Base-by-base conservation (phyloP, 2,797 vertebrate genomes). In the Xerus rutilus region DNA sequence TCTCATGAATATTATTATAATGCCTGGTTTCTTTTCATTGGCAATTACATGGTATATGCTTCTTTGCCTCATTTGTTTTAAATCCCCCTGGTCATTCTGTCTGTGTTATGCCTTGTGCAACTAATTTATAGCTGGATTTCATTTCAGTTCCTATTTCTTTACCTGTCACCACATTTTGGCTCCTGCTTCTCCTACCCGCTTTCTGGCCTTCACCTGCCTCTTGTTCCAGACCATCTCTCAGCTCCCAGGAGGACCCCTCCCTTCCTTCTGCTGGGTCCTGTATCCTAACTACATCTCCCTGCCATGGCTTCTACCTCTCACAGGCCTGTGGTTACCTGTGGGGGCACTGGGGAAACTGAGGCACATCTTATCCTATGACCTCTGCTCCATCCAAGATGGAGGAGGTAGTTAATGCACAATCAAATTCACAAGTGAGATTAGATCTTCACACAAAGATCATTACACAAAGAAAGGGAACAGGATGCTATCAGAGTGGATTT, bases 151-250 rank as follows among this genome's bases (percentile, higher is more conserved):
- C 2, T 10, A 28, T 25, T 30, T 32, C 49, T 85, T 15, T 35
- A 0, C 30, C 30, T 0, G 2, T 43, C 17, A 2, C 39, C 25
- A 45, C 5, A 4, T 28, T 45, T 78, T 49, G 47, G 7, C 69
- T 11, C 20, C 7, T 0, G 21, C 5, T 20, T 3, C 45, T 47
- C 35, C 0, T 0, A 12, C 47, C 2, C n/a, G 1, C 21, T 9
- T 47, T 18, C 13, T 30, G 17, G 54, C 20, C 52, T 72, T 13
- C 7, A 3, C n/a, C 45, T 35, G n/a, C 47, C 23, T 73, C 23
- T 52, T 47, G 30, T 93, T 45, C 21, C 13, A 52, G 9, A 57
- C 21, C 17, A 69, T 23, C 72, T 81, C 25, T 12, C 52, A 39
- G 69, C 64, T 83, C 45, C 82, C 45, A 13, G 3, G 2, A 25